Evolutionary conservation across 2,797 vertebrate genomes (phyloP), one percentile per base, ranked within the genome.

Genomic region (Pitangus sulphuratus): DNA sequence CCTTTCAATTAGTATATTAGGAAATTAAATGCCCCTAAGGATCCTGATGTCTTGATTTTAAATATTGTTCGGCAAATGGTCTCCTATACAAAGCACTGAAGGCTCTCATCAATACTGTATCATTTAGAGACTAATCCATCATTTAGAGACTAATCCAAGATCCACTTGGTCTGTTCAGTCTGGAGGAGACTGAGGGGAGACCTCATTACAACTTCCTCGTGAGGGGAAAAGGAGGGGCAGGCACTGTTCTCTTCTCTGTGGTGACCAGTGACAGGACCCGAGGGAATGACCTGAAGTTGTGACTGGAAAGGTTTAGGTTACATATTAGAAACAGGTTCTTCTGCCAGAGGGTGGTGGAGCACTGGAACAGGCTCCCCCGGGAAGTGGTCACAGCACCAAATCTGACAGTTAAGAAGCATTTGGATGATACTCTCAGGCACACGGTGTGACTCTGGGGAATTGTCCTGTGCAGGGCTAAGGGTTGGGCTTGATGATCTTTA

Each of bases 101-200:
- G 31, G 22, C 5, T 66, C 11, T 93, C 33, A 75, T 35, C 17
- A 88, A 39, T 64, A 72, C 44, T 17, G 3, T 33, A 75, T 87
- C 24, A 79, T 84, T 96, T 87, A 90, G 40, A 78, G 20, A 95
- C 79, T 80, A 89, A 84, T 78, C 76, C 14, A 75, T 87, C 24
- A 79, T 84, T 96, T 87, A 90, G 40, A 78, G 20, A 95, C 77
- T 80, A 89, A 84, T 78, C 76, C 14, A 37, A 37, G 37, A 37
- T 37, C 37, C 37, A 37, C 19, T 62, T 62, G 28, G 7, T 62
- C 3, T 62, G 9, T 42, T 62, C 20, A 15, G 12, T 19, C 58
- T 30, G 39, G 39, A 30, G 33, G 24, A 60, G 58, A 31, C 39
- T 42, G 60, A 42, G 39, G 9, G 60, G 5, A 42, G 39, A 62